A percentile compares a stretch with the other conserved stretches of the same genome.
These are phyloP conservation scores for Ganaspis sp. DNA, from an alignment of 1,140 invertebrate species.

Conservation along the genomic window DNA sequence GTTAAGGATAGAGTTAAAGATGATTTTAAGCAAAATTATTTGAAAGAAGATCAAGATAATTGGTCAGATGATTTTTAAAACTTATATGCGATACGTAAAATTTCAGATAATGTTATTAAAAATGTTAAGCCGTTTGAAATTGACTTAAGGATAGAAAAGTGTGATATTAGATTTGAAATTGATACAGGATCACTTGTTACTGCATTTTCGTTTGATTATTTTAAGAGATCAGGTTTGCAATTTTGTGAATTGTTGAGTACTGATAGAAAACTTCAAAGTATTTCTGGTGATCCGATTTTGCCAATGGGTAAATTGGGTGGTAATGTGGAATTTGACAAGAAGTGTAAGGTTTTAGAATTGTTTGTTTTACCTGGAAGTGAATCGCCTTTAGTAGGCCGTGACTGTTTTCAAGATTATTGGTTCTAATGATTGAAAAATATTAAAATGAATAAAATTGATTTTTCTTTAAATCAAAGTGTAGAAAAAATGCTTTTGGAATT, in stretches of 20 bases:
- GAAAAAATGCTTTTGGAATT: slow-evolving; percentile 4
- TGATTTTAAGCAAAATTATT: too few relatives aligned
- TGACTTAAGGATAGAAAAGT: not conserved
- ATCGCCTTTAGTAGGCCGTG: slow-evolving; percentile 38
- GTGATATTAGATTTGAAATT: slow-evolving; percentile 29
- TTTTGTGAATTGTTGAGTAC: not conserved
- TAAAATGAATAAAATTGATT: not conserved
- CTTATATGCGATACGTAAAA: not conserved
- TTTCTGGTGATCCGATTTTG: slow-evolving; percentile 32
- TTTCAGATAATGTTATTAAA: not conserved
- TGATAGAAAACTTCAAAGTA: slow-evolving; percentile 16
- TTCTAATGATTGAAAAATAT: not conserved
- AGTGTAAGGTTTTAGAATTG: slow-evolving; percentile 27
- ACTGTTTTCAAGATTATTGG: slow-evolving; percentile 28
- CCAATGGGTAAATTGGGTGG: slow-evolving; percentile 38
- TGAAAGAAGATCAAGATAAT: too few relatives aligned
- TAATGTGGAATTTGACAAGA: not conserved
- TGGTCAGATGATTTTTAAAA: not conserved
- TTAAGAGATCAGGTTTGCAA: too few relatives aligned
- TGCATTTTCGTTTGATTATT: not conserved
- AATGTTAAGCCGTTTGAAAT: not conserved
- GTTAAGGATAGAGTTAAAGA: too few relatives aligned
- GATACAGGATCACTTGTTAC: slow-evolving; percentile 39
- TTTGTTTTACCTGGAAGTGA: slow-evolving; percentile 38
- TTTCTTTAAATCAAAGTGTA: not conserved